A percentile compares a stretch with the other conserved stretches of the same genome.
phyloP scores from a whole-genome alignment of 2,113 vertebrate genomes.

The Mus spicilegus region DNA sequence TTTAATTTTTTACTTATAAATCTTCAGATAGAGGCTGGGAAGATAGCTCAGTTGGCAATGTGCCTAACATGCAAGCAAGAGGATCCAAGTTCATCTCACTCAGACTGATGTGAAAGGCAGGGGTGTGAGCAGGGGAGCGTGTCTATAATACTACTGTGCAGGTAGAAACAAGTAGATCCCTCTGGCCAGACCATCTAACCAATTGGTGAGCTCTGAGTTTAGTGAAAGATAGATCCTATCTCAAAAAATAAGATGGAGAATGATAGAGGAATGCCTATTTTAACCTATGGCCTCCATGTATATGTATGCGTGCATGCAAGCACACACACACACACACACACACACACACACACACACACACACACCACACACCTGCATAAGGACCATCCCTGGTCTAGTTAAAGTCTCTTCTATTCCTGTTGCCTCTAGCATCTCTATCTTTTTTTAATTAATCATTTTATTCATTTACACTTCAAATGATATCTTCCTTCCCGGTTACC shows the following conservation, averaged over 20 bases:
- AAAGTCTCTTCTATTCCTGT: not conserved
- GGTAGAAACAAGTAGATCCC: not conserved
- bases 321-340: not conserved
- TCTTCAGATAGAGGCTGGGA: not conserved
- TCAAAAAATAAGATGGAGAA: not conserved
- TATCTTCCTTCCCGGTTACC: too few species aligned
- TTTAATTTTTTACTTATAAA: conserved; percentile 55
- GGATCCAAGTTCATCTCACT: not conserved
- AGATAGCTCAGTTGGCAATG: not conserved
- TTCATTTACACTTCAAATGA: too few species aligned
- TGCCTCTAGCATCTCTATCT: not conserved
- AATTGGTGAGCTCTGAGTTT: not conserved
- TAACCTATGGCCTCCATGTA: not conserved
- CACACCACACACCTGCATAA: not conserved
- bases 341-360: not conserved
- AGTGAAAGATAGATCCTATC: not conserved
- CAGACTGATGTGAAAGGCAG: not conserved
- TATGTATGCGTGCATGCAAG: not conserved
- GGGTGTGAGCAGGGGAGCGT: not conserved
- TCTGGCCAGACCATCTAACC: not conserved
- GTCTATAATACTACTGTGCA: not conserved
- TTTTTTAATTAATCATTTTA: too few species aligned
- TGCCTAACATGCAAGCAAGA: too few species aligned
- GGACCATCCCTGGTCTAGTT: not conserved
- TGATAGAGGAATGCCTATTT: not conserved